Evolutionary conservation across 2,888 invertebrate genomes (phyloP), one percentile per base, ranked within the genome.

Genomic region (Adineta ricciae): DNA sequence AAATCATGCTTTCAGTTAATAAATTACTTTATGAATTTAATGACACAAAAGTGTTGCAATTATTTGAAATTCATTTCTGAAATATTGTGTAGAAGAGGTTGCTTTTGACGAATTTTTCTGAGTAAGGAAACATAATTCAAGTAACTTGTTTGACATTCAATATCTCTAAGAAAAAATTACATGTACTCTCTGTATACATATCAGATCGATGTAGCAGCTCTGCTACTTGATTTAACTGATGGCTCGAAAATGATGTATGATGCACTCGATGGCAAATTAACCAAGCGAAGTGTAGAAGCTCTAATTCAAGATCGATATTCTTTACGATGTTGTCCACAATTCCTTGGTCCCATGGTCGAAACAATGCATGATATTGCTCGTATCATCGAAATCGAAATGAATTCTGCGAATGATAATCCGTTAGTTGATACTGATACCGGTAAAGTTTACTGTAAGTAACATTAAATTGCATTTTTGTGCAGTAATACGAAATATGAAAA

Each of bases 361-460:
- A 86, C 86, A 11, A 36, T 86, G 19, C 64, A 73, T 38, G 84
- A 85, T 50, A 86, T 87, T 14, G 83, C 83, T 27, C 54, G 84
- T 11, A 85, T 86, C 16, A 27, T 87, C 14, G 84, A 41, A 21
- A 86, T 87, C 19, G 87, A 88, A 52, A 27, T 88, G 46, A 88
- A 88, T 86, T 87, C 87, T 64, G 86, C 87, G 46, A 88, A 87
- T 82, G 88, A 88, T 84, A 88, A 88, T 73, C 88, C 88, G 4
- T 72, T 88, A 27, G 86, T 88, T n/a, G 88, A 88, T 56, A 11
- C 11, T n/a, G 56, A 56, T n/a, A 56, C 21, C 24, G 56, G n/a
- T 5, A 56, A 56, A n/a, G 56, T n/a, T 56, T 56, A 56, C n/a
- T 56, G 56, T 56, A 56, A 56, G 56, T 56, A n/a, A 21, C 21